These are phyloP conservation scores for Chaetorhynchus papuensis DNA, from an alignment of 2,113 vertebrate genomes.

Conservation along the genomic window DNA sequence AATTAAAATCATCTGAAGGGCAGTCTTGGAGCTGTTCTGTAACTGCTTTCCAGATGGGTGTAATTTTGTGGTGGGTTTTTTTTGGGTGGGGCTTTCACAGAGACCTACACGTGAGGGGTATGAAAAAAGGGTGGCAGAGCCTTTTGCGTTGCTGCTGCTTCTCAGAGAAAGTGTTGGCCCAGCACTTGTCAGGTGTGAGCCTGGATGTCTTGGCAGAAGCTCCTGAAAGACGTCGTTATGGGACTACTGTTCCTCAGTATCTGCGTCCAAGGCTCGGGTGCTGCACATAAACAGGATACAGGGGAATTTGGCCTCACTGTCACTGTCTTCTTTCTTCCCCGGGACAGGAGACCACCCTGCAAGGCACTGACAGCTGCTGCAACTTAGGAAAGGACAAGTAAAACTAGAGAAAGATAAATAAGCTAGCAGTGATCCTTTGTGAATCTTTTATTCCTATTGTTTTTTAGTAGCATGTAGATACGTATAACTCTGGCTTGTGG, in stretches of 20 bases:
- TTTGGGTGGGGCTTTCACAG: not conserved
- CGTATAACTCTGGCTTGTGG: not conserved
- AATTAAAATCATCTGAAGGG: not conserved
- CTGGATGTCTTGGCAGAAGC: not conserved
- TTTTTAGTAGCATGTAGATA: not conserved
- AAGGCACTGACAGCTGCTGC: not conserved
- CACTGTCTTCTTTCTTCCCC: not conserved
- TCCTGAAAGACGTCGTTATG: not conserved
- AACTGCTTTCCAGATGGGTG: not conserved
- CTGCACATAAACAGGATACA: not conserved
- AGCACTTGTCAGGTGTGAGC: not conserved
- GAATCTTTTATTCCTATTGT: not conserved
- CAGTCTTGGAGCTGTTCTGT: not conserved
- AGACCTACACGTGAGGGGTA: rapidly evolving
- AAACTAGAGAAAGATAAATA: not conserved
- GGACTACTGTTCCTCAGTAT: not conserved
- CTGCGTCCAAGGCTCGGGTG: not conserved
- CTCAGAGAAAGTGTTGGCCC: not conserved
- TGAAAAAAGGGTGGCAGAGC: not conserved
- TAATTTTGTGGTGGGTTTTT: not conserved
- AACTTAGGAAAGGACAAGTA: not conserved
- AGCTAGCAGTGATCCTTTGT: not conserved
- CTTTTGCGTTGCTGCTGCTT: not conserved
- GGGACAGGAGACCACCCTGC: not conserved
- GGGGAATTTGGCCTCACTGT: not conserved